Evolutionary conservation across 1,140 invertebrate species (phyloP), one percentile per base, ranked within the genome.

Genomic region (Orchesella cincta): DNA sequence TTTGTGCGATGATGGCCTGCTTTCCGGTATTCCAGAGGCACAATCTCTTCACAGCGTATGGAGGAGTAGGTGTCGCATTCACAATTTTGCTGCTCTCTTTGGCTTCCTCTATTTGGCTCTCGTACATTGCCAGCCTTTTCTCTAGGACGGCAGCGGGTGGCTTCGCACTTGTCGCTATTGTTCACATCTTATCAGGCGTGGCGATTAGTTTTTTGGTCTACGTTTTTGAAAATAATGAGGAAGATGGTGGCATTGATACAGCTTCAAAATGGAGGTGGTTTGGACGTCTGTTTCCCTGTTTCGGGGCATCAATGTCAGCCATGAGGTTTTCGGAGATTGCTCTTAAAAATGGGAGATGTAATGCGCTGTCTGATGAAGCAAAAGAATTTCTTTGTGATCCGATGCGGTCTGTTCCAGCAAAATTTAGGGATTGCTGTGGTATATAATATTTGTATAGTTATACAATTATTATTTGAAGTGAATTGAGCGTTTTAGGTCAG

Each of bases 21-120:
- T 78, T 82, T 46, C 77, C 8, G 39, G 39, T n/a, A 79, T 39
- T 80, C 79, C 34, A 74, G 80, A 76, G 72, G 26, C 36, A 74
- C 64, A 51, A 74, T 75, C 62, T 71, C 28, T 80, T 78, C 33
- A 81, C 78, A 20, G 31, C 77, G 1, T 77, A 78, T 62, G 64
- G 70, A 33, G 78, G 78, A 39, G 73, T 28, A n/a, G 78, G 78
- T 78, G 74, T 36, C 70, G 26, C 5, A 0, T 1, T 28, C n/a
- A 35, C 8, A 26, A 80, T 81, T 76, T 57, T 81, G 23, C n/a
- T 80, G 26, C 26, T 76, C 8, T 82, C 76, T 67, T 79, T 79
- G 1, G 77, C 74, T 34, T 57, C 81, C n/a, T 72, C 81, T 0
- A 82, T 82, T 36, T 75, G 75, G 23, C 79, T 80, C 46, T 80